Conservation (phyloP, 2,888 invertebrate species). For the Metallyticus violacea region DNA sequence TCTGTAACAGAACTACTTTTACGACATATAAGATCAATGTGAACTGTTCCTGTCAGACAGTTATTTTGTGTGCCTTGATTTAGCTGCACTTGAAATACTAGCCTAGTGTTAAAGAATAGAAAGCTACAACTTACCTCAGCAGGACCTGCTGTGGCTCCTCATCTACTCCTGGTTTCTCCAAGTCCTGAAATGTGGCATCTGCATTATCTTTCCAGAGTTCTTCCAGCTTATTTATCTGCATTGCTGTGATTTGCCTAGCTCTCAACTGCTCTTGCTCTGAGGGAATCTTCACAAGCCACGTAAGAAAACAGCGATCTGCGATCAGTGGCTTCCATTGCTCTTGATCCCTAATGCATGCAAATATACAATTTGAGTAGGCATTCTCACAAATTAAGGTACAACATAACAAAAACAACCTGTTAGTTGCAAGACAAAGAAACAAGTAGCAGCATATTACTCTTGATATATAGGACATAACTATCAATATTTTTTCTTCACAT, state of each 20-base stretch:
- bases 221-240: constrained; percentile 96
- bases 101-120: neutral
- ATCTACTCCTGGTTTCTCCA: constrained; percentile 97
- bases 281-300: constrained; percentile 98
- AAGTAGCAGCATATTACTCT: too few relatives aligned
- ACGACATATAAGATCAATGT: too few relatives aligned
- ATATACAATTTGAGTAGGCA: too few relatives aligned
- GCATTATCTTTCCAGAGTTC: constrained; percentile 99
- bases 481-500: too few relatives aligned
- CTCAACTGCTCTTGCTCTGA: constrained; percentile 94
- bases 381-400: too few relatives aligned
- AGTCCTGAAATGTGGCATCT: constrained; percentile 95
- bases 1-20: too few relatives aligned
- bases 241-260: constrained; percentile 94
- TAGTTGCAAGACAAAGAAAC: too few relatives aligned
- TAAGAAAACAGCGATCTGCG: constrained; percentile 90
- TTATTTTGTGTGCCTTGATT: too few relatives aligned
- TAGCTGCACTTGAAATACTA: too few relatives aligned
- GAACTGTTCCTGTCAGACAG: too few relatives aligned
- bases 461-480: too few relatives aligned
- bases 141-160: constrained; percentile 93
- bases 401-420: too few relatives aligned
- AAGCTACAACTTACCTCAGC: constrained; percentile 35
- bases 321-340: constrained; percentile 98
- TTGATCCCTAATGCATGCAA: constrained; percentile 75